These are phyloP conservation scores for Isoperla grammatica DNA, from an alignment of 2,888 invertebrate genomes.

Conservation along the genomic window DNA sequence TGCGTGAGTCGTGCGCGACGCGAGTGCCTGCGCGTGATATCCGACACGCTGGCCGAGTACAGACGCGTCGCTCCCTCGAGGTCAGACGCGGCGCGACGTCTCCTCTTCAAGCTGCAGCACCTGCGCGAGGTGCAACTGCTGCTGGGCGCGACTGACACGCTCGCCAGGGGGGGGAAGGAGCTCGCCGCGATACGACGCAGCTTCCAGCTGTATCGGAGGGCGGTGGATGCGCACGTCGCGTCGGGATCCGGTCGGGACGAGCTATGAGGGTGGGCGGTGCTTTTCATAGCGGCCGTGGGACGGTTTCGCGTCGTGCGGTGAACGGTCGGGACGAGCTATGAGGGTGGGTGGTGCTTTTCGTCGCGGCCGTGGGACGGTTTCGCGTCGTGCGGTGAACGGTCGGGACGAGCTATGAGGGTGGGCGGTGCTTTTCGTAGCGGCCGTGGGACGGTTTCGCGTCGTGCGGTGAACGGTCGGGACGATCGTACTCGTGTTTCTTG, in stretches of 20 bases:
- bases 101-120: slow-evolving; percentile 20
- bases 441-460: no score
- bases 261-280: not conserved
- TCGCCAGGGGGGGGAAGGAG: not conserved
- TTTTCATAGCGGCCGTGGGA: no score
- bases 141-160: slow-evolving; percentile 2
- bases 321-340: no score
- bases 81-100: not conserved
- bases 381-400: no score
- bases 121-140: slow-evolving; percentile 19
- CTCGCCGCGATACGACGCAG: not conserved
- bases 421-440: no score
- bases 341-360: no score
- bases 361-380: no score
- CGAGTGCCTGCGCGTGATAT: slow-evolving; percentile 15
- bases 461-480: no score
- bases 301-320: no score
- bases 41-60: slow-evolving; percentile 13
- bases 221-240: not conserved
- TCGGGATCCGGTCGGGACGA: not conserved
- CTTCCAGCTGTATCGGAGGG: not conserved
- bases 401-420: no score
- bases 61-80: not conserved
- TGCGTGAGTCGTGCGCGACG: slow-evolving; percentile 20
- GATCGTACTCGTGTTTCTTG: no score